These are phyloP conservation scores for Dryobates pubescens DNA, from an alignment of 2,797 vertebrate genomes.

Conservation along the genomic window DNA sequence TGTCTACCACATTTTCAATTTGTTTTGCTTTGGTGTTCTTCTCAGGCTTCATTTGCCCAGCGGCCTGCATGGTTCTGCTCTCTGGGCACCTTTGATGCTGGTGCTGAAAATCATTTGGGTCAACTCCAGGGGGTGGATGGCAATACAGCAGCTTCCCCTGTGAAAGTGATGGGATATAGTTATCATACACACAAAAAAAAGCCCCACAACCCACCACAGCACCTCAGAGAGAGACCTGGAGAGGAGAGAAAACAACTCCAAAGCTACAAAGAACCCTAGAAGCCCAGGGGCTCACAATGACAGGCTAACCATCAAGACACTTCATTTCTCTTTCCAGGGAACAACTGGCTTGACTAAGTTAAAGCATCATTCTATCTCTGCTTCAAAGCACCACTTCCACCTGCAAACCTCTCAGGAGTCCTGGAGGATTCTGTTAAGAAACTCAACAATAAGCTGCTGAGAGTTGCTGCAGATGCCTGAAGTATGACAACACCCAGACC, in stretches of 20 bases:
- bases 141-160: constrained; percentile 96
- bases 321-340: not conserved
- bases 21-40: constrained; percentile 79
- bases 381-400: not conserved
- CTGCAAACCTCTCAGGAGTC: not conserved
- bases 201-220: too few species aligned
- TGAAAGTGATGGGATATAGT: not conserved
- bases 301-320: not conserved
- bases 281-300: not conserved
- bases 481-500: not conserved
- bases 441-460: fast-evolving
- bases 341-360: not conserved
- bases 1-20: constrained; percentile 93
- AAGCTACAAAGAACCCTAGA: not conserved
- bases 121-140: constrained; percentile 88
- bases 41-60: constrained; percentile 1
- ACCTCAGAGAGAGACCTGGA: not conserved
- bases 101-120: constrained; percentile 87
- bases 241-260: not conserved
- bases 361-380: not conserved
- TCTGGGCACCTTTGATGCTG: constrained; percentile 75
- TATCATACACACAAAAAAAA: not conserved
- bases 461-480: not conserved
- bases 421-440: not conserved
- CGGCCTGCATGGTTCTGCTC: not conserved